Conservation (phyloP, 2,888 invertebrate genomes). For the Craniophora ligustri region DNA sequence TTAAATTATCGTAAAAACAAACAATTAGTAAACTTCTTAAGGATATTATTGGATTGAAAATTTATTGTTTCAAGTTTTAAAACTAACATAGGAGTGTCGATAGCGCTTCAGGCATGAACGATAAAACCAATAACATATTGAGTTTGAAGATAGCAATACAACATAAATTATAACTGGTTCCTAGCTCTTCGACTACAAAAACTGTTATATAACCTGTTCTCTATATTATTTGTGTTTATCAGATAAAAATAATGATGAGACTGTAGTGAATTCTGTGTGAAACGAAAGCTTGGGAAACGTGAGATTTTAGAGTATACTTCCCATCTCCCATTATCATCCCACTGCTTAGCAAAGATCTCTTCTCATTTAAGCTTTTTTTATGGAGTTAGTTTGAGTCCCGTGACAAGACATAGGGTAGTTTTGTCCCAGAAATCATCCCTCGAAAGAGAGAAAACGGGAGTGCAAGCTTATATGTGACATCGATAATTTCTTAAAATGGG, state of each 20-base stretch:
- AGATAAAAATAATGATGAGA: not conserved
- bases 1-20: not conserved
- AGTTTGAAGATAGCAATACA: slow-evolving; percentile 44
- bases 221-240: not conserved
- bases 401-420: too few species aligned
- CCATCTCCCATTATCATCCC: too few species aligned
- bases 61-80: slow-evolving; percentile 29
- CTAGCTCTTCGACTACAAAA: slow-evolving; percentile 32
- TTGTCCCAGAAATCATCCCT: too few species aligned
- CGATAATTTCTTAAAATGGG: too few species aligned
- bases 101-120: slow-evolving; percentile 30
- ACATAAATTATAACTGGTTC: slow-evolving; percentile 47
- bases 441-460: too few species aligned
- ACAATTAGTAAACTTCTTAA: slow-evolving; percentile 6
- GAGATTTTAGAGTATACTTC: not conserved
- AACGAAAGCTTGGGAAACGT: not conserved
- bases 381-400: too few species aligned
- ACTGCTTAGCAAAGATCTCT: too few species aligned
- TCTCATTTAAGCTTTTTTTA: too few species aligned
- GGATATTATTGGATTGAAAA: slow-evolving; percentile 26
- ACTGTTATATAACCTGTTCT: slow-evolving; percentile 41
- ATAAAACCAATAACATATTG: slow-evolving; percentile 46
- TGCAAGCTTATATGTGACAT: too few species aligned
- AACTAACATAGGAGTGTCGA: slow-evolving; percentile 24
- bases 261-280: too few species aligned